These are phyloP conservation scores for Metridium senile DNA, from an alignment of 92 coral and sea anemone species.

Conservation along the genomic window DNA sequence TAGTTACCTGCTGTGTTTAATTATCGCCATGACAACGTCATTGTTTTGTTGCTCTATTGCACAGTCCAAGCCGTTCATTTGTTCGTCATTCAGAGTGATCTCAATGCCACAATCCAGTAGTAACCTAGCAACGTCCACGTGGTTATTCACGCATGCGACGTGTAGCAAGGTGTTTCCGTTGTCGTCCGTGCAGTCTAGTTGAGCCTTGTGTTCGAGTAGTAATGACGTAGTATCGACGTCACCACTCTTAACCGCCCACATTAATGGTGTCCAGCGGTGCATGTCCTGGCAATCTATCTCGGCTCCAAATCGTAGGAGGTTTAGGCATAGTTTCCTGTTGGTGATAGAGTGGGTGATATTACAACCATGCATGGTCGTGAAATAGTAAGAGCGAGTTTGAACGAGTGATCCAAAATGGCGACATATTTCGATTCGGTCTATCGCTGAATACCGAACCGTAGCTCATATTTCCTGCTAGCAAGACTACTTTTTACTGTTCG, in stretches of 20 bases:
- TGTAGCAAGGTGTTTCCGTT: slow-evolving; percentile 68
- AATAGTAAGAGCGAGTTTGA: no score
- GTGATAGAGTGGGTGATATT: neutral
- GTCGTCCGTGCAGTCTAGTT: slow-evolving; percentile 40
- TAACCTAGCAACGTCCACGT: slow-evolving; percentile 53
- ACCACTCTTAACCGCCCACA: slow-evolving; percentile 82
- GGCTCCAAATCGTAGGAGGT: slow-evolving; percentile 70
- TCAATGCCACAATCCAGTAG: slow-evolving; percentile 58
- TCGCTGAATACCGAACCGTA: no score
- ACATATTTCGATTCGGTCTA: no score
- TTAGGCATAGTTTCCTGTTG: slow-evolving; percentile 61
- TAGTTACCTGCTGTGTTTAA: slow-evolving; percentile 53
- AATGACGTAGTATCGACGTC: slow-evolving; percentile 49
- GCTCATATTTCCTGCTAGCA: no score
- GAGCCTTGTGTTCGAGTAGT: slow-evolving; percentile 43
- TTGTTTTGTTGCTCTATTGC: slow-evolving; percentile 52
- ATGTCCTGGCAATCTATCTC: slow-evolving; percentile 57
- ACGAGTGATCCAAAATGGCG: no score
- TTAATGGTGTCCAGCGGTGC: slow-evolving; percentile 82
- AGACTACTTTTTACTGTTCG: no score
- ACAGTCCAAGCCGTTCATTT: slow-evolving; percentile 49
- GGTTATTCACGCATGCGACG: slow-evolving; percentile 56
- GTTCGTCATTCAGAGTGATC: slow-evolving; percentile 31
- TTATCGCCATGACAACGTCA: slow-evolving; percentile 63
- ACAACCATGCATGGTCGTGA: neutral